Conservation (phyloP, 2,888 invertebrate species). For the Anagyrus pseudococci region DNA sequence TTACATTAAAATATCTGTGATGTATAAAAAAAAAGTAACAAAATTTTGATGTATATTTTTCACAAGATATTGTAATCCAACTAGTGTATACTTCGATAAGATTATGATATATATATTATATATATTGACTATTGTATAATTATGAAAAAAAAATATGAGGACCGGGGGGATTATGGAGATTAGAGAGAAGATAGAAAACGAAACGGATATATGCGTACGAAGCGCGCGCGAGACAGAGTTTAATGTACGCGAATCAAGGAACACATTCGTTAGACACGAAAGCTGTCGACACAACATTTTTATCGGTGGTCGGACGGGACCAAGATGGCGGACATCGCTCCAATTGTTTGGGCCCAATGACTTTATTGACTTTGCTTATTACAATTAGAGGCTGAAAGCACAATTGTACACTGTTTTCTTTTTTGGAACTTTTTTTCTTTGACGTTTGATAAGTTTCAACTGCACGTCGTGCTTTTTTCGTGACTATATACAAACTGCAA, state of each 20-base stretch:
- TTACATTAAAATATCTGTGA: conserved; percentile 63
- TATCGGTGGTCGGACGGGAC: conserved; percentile 56
- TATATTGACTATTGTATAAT: conserved; percentile 53
- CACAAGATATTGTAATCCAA: conserved; percentile 62
- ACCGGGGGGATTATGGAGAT: too few species aligned
- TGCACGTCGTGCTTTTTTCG: too few species aligned
- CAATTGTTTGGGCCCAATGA: conserved; percentile 53
- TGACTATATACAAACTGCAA: too few species aligned
- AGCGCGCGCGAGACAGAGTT: conserved; percentile 42
- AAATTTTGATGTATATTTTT: conserved; percentile 63
- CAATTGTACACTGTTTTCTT: not conserved
- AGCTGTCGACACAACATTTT: conserved; percentile 48
- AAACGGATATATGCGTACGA: conserved; percentile 20
- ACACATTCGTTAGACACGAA: conserved; percentile 39
- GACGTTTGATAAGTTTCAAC: too few species aligned
- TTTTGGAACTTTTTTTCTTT: conserved; percentile 6
- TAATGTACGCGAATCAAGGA: conserved; percentile 37
- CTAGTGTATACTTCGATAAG: conserved; percentile 60
- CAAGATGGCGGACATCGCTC: conserved; percentile 59
- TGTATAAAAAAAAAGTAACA: conserved; percentile 62
- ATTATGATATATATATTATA: conserved; percentile 48
- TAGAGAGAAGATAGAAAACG: conserved; percentile 40
- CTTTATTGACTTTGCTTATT: conserved; percentile 48
- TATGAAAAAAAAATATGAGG: conserved; percentile 35
- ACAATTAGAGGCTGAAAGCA: not conserved